Conservation (phyloP, 2,888 invertebrate species). For the Agapetus fuscipes region DNA sequence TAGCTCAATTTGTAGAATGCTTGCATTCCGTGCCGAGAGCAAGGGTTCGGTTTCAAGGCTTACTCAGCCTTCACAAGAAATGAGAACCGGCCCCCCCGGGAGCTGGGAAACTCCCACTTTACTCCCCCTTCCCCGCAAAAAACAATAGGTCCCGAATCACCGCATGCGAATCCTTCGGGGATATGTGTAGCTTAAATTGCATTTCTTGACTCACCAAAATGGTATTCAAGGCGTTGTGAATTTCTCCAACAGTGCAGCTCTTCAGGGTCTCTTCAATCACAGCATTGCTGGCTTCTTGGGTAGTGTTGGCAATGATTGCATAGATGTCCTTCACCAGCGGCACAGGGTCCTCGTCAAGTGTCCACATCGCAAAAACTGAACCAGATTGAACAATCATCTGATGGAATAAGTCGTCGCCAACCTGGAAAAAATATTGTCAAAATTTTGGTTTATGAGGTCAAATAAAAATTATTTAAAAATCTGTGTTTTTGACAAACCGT, state of each 20-base stretch:
- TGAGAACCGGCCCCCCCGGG: no score
- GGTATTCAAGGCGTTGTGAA: slow-evolving; percentile 30
- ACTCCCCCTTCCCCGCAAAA: no score
- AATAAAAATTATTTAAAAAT: no score
- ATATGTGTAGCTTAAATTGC: no score
- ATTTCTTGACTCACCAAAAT: neutral
- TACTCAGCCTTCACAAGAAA: no score
- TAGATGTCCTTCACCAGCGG: slow-evolving; percentile 29
- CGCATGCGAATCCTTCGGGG: no score
- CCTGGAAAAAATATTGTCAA: slow-evolving; percentile 9
- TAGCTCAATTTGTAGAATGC: no score
- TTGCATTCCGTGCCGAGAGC: no score
- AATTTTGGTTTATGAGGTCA: neutral
- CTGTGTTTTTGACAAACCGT: no score
- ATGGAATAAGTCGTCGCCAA: slow-evolving; percentile 35
- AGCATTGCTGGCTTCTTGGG: slow-evolving; percentile 25
- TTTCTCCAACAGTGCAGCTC: slow-evolving; percentile 28
- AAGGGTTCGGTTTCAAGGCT: no score
- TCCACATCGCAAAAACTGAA: slow-evolving; percentile 39
- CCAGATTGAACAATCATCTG: slow-evolving; percentile 45
- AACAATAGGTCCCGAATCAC: no score
- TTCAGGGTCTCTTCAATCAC: slow-evolving; percentile 31
- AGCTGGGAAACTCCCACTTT: no score
- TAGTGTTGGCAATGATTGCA: slow-evolving; percentile 30
- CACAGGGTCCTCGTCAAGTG: slow-evolving; percentile 31